Conservation (phyloP, 1,140 invertebrate species). For the Phymorhynchus buccinoides region DNA sequence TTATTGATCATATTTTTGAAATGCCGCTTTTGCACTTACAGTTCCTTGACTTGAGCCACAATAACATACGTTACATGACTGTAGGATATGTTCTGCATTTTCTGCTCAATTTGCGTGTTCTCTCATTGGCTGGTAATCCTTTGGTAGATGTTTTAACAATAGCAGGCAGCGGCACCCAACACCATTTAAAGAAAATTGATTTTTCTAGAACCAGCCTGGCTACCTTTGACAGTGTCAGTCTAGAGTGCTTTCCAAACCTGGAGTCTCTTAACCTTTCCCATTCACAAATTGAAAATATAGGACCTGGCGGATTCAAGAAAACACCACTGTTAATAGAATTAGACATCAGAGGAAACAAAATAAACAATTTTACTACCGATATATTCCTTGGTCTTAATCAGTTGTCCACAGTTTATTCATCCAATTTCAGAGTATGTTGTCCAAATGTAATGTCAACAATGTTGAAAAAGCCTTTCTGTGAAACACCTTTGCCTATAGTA, state of each 20-base stretch:
- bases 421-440: not conserved
- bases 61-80: not conserved
- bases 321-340: not conserved
- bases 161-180: not conserved
- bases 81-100: not conserved
- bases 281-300: not conserved
- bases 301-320: not conserved
- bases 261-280: not conserved
- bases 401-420: not conserved
- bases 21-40: not conserved
- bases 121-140: not conserved
- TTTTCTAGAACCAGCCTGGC: not conserved
- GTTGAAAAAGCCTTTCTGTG: not conserved
- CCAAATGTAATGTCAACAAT: not conserved
- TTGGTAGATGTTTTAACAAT: not conserved
- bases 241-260: not conserved
- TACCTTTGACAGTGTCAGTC: not conserved
- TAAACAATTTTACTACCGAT: not conserved
- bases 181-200: not conserved
- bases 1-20: not conserved
- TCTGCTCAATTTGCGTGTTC: not conserved
- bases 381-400: not conserved
- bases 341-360: not conserved
- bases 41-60: not conserved
- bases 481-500: not conserved